Percentiles rank a stretch among this genome's conserved stretches.
phyloP scores from a whole-genome alignment of 2,888 invertebrate species.

The Mallateleia sp. region DNA sequence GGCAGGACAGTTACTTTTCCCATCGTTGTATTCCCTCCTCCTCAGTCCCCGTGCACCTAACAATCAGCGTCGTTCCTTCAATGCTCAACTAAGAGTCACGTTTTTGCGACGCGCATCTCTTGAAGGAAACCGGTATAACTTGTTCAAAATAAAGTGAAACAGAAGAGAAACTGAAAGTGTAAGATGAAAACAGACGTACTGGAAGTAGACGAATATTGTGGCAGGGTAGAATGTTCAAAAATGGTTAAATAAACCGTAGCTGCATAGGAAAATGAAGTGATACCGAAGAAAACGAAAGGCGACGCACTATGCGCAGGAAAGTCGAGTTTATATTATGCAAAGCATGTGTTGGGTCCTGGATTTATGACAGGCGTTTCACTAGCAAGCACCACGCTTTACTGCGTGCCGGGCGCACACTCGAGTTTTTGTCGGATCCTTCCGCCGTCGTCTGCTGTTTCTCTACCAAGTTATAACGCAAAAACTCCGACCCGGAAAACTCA shows the following conservation, averaged over 20 bases:
- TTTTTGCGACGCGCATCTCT: conserved; percentile 80
- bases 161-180: conserved; percentile 53
- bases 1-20: conserved; percentile 15
- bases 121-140: conserved; percentile 84
- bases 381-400: conserved; percentile 83
- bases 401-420: conserved; percentile 68
- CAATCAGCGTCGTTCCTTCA: conserved; percentile 51
- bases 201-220: conserved; percentile 15
- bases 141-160: conserved; percentile 81
- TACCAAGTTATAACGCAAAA: conserved; percentile 48
- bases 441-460: conserved; percentile 49
- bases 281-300: conserved; percentile 75
- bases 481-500: conserved; percentile 46
- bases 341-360: conserved; percentile 88
- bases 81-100: conserved; percentile 30
- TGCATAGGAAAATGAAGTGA: conserved; percentile 73
- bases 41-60: conserved; percentile 10
- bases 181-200: conserved; percentile 36
- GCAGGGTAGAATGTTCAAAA: conserved; percentile 40
- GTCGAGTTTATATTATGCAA: conserved; percentile 89
- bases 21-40: conserved; percentile 3
- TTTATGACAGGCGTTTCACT: conserved; percentile 88
- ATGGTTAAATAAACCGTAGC: conserved; percentile 66
- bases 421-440: conserved; percentile 78
- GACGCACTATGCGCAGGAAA: conserved; percentile 78